phyloP scores from a whole-genome alignment of 2,888 invertebrate species.

The Acronicta leporina region DNA sequence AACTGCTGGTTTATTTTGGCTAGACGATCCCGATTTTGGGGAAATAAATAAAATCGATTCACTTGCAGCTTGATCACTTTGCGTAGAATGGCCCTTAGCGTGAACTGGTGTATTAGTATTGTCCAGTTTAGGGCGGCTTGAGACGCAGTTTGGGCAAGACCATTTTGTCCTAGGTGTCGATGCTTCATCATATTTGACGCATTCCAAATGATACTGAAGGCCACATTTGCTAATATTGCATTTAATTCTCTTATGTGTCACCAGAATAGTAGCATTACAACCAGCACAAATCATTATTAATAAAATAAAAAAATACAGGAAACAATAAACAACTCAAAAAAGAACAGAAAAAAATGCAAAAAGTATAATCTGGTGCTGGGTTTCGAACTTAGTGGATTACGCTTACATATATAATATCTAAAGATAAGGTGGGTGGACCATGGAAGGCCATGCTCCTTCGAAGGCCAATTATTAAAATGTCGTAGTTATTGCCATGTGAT shows the following conservation, averaged over 20 bases:
- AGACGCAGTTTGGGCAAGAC: not conserved
- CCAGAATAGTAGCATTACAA: not conserved
- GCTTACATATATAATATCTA: no score
- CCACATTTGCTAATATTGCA: not conserved
- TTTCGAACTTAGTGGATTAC: no score
- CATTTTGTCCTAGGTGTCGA: conserved; percentile 2
- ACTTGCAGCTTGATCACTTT: not conserved
- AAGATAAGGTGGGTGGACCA: no score
- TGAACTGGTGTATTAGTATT: conserved; percentile 1
- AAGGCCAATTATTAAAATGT: no score
- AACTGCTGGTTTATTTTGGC: no score
- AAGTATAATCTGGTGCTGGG: no score
- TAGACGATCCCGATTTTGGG: not conserved
- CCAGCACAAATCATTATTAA: not conserved
- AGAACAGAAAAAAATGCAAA: no score
- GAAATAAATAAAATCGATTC: not conserved
- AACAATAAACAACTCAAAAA: no score
- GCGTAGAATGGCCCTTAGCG: not conserved
- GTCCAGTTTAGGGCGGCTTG: conserved; percentile 1
- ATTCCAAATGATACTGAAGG: not conserved
- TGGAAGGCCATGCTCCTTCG: no score
- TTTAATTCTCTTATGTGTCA: not conserved
- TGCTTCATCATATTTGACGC: not conserved
- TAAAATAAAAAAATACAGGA: not conserved
- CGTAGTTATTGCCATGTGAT: no score